Conservation (phyloP, 2,888 invertebrate species). For the Dasysyrphus albostriatus region DNA sequence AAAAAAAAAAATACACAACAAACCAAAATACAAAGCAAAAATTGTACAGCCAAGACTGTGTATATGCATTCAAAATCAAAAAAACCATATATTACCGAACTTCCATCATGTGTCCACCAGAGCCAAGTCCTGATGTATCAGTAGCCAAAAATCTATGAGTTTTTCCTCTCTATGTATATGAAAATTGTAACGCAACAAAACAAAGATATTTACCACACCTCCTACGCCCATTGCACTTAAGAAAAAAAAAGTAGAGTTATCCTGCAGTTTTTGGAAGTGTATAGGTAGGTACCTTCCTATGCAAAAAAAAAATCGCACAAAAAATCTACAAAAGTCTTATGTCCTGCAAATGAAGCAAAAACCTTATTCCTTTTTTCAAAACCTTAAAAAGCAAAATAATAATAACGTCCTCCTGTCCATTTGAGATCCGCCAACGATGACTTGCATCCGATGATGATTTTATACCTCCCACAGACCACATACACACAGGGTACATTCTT, state of each 20-base stretch:
- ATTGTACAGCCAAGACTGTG: slow-evolving; percentile 13
- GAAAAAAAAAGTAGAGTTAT: not conserved
- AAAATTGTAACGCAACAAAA: slow-evolving; percentile 74
- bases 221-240: slow-evolving; percentile 40
- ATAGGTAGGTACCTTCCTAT: too few relatives aligned
- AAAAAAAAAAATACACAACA: not conserved
- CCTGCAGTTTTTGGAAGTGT: slow-evolving; percentile 56
- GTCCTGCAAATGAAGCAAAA: slow-evolving; percentile 76
- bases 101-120: slow-evolving; percentile 72
- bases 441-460: slow-evolving; percentile 69
- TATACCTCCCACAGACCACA: slow-evolving; percentile 56
- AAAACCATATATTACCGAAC: slow-evolving; percentile 69
- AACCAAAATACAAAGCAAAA: slow-evolving; percentile 11
- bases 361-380: slow-evolving; percentile 33
- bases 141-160: slow-evolving; percentile 8
- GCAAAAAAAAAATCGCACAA: not conserved
- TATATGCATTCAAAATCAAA: slow-evolving; percentile 64
- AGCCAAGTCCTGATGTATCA: slow-evolving; percentile 36
- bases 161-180: slow-evolving; percentile 49
- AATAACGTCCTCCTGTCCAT: slow-evolving; percentile 64
- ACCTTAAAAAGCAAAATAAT: slow-evolving; percentile 36
- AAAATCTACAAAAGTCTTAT: slow-evolving; percentile 42
- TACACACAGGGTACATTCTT: slow-evolving; percentile 31
- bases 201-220: slow-evolving; percentile 55
- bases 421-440: slow-evolving; percentile 73